Percentiles rank a stretch among this genome's conserved stretches.
phyloP scores from a whole-genome alignment of 2,113 vertebrate species.

The Azemiops feae region DNA sequence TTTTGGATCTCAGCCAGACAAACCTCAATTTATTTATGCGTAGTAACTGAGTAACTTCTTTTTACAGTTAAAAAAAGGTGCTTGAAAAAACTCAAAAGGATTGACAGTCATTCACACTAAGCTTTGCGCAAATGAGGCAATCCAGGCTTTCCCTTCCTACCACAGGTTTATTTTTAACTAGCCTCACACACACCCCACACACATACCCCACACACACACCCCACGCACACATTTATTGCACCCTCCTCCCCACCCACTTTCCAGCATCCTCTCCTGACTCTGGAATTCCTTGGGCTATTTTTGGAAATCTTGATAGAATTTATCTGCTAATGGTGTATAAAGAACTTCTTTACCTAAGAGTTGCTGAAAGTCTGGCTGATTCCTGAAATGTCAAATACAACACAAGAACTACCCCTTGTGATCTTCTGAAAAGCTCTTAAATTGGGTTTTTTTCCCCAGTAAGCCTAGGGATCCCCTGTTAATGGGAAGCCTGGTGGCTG shows the following conservation, averaged over 20 bases:
- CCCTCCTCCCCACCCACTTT: not conserved
- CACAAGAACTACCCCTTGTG: not conserved
- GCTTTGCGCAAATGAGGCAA: constrained; percentile 46
- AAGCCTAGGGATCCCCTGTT: not conserved
- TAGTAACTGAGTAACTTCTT: constrained; percentile 54
- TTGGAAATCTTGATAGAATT: fast-evolving
- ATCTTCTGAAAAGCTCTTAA: not conserved
- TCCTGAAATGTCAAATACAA: not conserved
- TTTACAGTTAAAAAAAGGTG: constrained; percentile 51
- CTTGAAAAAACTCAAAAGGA: constrained; percentile 46
- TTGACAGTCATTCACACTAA: constrained; percentile 44
- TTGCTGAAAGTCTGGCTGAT: not conserved
- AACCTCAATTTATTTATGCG: constrained; percentile 74
- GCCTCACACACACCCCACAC: not conserved
- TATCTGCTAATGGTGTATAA: not conserved
- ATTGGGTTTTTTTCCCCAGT: not conserved
- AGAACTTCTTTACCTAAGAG: not conserved
- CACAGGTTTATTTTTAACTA: constrained; percentile 26
- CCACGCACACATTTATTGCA: not conserved
- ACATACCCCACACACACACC: not conserved
- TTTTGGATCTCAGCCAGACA: constrained; percentile 79
- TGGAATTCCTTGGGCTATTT: not conserved
- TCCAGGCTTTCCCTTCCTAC: constrained; percentile 43
- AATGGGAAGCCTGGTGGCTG: not conserved
- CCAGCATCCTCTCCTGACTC: not conserved